phyloP scores from a whole-genome alignment of 2,888 invertebrate species.

The Xylophagus ater region DNA sequence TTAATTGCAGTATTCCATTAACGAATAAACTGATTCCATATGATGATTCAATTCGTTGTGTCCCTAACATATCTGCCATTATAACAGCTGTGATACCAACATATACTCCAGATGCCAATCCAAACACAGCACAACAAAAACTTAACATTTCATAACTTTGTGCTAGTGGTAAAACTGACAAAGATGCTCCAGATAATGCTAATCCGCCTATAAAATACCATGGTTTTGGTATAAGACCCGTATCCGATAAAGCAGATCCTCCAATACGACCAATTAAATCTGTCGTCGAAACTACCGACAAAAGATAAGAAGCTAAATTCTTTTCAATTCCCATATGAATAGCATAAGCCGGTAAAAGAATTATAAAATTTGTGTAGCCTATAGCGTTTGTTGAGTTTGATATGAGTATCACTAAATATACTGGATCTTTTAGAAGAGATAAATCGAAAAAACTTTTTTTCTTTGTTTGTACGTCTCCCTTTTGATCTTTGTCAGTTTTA shows the following conservation, averaged over 20 bases:
- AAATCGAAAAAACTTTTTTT: conserved; percentile 61
- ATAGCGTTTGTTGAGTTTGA: conserved; percentile 80
- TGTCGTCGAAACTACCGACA: conserved; percentile 69
- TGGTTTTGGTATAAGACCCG: conserved; percentile 63
- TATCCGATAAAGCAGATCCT: conserved; percentile 72
- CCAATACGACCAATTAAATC: conserved; percentile 77
- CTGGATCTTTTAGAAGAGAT: conserved; percentile 60
- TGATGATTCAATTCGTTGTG: conserved; percentile 71
- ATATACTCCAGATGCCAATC: conserved; percentile 72
- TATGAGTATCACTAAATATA: conserved; percentile 69
- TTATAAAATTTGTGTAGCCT: conserved; percentile 77
- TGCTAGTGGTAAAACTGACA: conserved; percentile 60
- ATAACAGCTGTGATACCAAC: conserved; percentile 79
- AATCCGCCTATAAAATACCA: conserved; percentile 75
- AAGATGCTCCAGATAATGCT: conserved; percentile 61
- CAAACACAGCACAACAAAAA: conserved; percentile 63
- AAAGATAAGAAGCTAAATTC: conserved; percentile 55
- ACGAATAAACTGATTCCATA: conserved; percentile 79
- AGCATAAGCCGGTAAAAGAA: conserved; percentile 69
- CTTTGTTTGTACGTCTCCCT: conserved; percentile 29
- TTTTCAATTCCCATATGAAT: conserved; percentile 58
- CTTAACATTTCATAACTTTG: conserved; percentile 51
- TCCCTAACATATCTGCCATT: conserved; percentile 78
- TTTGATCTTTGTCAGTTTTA: conserved; percentile 22
- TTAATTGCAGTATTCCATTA: conserved; percentile 68